Evolutionary conservation across 37 sponge, comb jelly and placozoan species (phyloP), one percentile per base, ranked within the genome.

Genomic region (Amphimedon queenslandica): DNA sequence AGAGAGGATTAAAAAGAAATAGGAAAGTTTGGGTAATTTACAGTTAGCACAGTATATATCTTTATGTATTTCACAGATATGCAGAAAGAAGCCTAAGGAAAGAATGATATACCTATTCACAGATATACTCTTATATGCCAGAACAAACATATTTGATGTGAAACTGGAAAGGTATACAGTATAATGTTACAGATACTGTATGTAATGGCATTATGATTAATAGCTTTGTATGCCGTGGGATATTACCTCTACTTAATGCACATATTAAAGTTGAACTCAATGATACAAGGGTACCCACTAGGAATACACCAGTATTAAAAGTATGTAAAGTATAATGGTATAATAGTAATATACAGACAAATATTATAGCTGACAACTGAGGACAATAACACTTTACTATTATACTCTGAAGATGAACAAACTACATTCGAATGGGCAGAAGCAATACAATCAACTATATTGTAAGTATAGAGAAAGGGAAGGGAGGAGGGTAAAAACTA

Each of bases 91-190:
- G 66, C 57, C 84, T 3, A 92, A 88, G 64, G 85, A 84, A 55
- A 69, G 93, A 34, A 79, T 87, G 71, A 67, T 85, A 3, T 92
- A 80, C 39, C 85, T 92, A 70, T 92, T 92, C 70, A 84, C 93
- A 28, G 93, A 92, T 43, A 78, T 88, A 68, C 55, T 92, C 0
- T 56, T 92, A 25, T 92, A 92, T 71, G 93, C 88, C 13, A 84
- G 73, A 72, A 89, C 87, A 23, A 81, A 72, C 55, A 32, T 77
- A 37, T 69, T 80, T 1, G 75, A 71, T 13, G 35, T 40, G 2
- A 71, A 25, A 47, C 58, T 37, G n/a, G 28, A 33, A 33, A n/a
- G n/a, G n/a, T n/a, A 16, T 20, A 58, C 56, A 66, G 76, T 75
- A 77, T 53, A 42, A 42, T 1, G 36, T 58, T n/a, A 55, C 8